Percentiles rank a stretch among this genome's conserved stretches.
These are phyloP conservation scores for Calycopis cecrops DNA, from an alignment of 1,140 invertebrate genomes.

Conservation along the genomic window DNA sequence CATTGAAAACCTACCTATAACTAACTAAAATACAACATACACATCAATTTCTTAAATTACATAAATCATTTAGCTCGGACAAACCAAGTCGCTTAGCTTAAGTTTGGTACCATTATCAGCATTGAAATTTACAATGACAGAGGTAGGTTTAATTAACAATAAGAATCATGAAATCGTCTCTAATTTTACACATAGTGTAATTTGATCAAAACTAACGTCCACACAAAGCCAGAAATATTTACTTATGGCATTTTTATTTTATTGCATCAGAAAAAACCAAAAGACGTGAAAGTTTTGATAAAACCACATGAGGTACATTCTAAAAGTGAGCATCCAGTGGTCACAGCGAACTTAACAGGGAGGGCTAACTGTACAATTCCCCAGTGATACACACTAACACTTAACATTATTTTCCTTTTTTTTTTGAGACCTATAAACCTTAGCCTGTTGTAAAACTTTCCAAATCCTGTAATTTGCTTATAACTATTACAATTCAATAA, in stretches of 20 bases:
- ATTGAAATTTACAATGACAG: constrained; percentile 75
- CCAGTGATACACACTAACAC: constrained; percentile 72
- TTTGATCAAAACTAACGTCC: constrained; percentile 62
- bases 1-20: constrained; percentile 75
- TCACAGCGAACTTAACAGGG: constrained; percentile 73
- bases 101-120: constrained; percentile 70
- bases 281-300: constrained; percentile 57
- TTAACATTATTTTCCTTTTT: constrained; percentile 67
- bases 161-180: constrained; percentile 62
- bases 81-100: constrained; percentile 56
- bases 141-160: constrained; percentile 72
- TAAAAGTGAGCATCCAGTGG: constrained; percentile 65
- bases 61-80: constrained; percentile 51
- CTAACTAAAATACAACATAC: constrained; percentile 76
- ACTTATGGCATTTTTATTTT: constrained; percentile 51
- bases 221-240: constrained; percentile 38
- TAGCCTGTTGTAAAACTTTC: constrained; percentile 67
- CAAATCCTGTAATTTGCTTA: constrained; percentile 61
- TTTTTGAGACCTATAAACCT: constrained; percentile 60
- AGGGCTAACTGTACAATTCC: constrained; percentile 75
- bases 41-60: constrained; percentile 75
- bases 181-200: constrained; percentile 67
- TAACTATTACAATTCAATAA: constrained; percentile 27
- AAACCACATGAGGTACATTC: constrained; percentile 60
- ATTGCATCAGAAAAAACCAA: constrained; percentile 38